phyloP scores from a whole-genome alignment of 2,797 vertebrate genomes.

The Echiichthys vipera region DNA sequence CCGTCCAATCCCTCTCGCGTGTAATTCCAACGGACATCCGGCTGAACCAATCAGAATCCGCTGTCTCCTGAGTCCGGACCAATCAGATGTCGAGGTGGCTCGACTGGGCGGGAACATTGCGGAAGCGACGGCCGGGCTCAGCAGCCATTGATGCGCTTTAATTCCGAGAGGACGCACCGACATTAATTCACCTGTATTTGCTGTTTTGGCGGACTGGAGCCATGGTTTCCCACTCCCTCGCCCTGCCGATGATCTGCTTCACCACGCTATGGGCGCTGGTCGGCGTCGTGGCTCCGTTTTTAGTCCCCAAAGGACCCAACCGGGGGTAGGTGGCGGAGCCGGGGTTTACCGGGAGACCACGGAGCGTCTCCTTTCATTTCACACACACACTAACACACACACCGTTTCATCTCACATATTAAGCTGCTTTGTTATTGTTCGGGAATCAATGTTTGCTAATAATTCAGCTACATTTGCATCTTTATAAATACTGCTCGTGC shows the following conservation, averaged over 20 bases:
- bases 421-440: fast-evolving
- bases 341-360: background rate
- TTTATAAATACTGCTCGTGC: background rate
- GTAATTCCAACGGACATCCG: slow-evolving; percentile 49
- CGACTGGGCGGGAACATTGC: slow-evolving; percentile 35
- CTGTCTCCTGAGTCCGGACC: fast-evolving
- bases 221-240: slow-evolving; percentile 95
- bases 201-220: background rate
- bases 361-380: background rate
- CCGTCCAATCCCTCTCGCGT: slow-evolving; percentile 16
- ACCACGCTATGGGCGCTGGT: slow-evolving; percentile 95
- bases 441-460: fast-evolving
- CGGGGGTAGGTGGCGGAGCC: slow-evolving; percentile 86
- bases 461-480: fast-evolving
- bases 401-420: fast-evolving
- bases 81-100: slow-evolving; percentile 8
- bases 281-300: slow-evolving; percentile 93
- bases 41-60: slow-evolving; percentile 44
- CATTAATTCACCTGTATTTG: background rate
- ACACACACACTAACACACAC: no score
- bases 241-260: slow-evolving; percentile 94
- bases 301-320: slow-evolving; percentile 97
- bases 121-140: slow-evolving; percentile 14
- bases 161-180: slow-evolving; percentile 15
- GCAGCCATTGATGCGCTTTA: slow-evolving; percentile 71